Conservation (phyloP, 2,797 vertebrate genomes). For the Petrocephalus schoutedeni region DNA sequence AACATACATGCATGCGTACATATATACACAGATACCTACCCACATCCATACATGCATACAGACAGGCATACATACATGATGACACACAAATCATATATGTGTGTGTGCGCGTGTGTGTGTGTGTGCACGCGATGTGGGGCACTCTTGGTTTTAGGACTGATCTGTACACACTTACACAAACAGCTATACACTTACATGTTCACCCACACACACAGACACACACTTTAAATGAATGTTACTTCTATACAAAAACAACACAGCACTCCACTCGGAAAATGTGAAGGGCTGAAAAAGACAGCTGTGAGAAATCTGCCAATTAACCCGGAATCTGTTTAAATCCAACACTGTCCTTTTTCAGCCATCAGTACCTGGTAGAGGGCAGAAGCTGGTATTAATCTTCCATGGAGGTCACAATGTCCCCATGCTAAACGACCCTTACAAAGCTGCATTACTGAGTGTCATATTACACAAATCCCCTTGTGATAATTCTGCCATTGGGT, state of each 20-base stretch:
- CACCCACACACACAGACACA: not conserved
- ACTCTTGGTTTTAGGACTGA: not conserved
- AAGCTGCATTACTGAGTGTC: constrained; percentile 17
- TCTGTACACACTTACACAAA: not conserved
- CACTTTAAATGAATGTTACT: constrained; percentile 26
- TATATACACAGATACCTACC: no score
- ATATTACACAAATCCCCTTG: constrained; percentile 28
- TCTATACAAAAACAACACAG: not conserved
- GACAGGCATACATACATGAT: no score
- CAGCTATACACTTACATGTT: not conserved
- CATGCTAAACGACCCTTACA: constrained; percentile 28
- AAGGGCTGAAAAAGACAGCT: not conserved
- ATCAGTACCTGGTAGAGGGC: constrained; percentile 20
- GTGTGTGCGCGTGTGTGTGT: not conserved
- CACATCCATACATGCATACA: no score
- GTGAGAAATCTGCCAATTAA: constrained; percentile 32
- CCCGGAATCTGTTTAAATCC: constrained; percentile 28
- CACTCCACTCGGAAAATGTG: not conserved
- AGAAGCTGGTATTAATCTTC: constrained; percentile 30
- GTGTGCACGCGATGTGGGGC: not conserved
- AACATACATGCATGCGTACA: no score
- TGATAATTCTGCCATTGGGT: constrained; percentile 26
- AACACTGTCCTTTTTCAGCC: constrained; percentile 22
- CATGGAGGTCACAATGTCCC: constrained; percentile 31
- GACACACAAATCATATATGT: no score